phyloP scores from a whole-genome alignment of 2,797 vertebrate species.

The Aldrovandia affinis region DNA sequence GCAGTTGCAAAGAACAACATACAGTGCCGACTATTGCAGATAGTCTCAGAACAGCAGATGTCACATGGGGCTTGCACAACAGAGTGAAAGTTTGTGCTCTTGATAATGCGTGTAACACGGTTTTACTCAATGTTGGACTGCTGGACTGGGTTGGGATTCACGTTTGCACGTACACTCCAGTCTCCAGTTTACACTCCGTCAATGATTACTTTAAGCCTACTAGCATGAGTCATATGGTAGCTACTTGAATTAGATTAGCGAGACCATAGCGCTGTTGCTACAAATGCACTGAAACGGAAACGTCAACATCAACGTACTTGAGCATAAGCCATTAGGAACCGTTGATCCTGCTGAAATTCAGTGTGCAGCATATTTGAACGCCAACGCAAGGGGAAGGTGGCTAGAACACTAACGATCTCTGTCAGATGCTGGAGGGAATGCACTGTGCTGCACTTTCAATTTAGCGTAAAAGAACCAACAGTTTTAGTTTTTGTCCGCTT shows the following conservation, averaged over 20 bases:
- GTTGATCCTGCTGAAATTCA: not conserved
- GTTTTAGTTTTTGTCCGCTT: not conserved
- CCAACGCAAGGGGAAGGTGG: not conserved
- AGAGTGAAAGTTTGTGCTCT: not conserved
- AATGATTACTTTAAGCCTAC: not conserved
- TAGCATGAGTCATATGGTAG: not conserved
- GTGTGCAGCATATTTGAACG: not conserved
- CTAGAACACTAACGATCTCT: not conserved
- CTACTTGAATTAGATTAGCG: not conserved
- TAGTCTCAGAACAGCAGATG: not conserved
- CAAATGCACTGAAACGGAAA: not conserved
- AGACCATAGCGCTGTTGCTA: not conserved
- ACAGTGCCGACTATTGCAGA: not conserved
- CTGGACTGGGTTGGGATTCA: not conserved
- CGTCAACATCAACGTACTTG: not conserved
- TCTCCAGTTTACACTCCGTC: not conserved
- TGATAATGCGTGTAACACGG: not conserved
- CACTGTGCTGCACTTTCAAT: no score
- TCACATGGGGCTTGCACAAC: not conserved
- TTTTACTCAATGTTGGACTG: not conserved
- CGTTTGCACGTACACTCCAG: not conserved
- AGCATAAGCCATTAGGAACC: not conserved
- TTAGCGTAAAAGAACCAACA: not conserved
- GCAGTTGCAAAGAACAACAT: not conserved
- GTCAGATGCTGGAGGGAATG: not conserved